Base-by-base conservation (phyloP, 35 echinoderm and acorn worm genomes). In the Apostichopus japonicus region DNA sequence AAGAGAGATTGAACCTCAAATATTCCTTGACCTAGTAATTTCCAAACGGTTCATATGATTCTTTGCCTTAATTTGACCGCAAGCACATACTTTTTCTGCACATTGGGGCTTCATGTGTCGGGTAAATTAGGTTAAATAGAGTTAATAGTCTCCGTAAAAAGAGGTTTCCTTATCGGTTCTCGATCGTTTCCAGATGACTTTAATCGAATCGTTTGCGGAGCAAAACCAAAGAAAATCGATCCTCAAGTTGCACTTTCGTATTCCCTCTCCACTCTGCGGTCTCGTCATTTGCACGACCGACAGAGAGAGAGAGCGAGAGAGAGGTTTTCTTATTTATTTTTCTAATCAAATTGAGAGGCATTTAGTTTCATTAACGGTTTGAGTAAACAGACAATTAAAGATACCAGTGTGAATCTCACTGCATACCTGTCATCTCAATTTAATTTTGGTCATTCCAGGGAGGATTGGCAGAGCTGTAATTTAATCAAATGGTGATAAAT, bases 311-410 rank as follows among this genome's bases (percentile, higher is more conserved):
- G 1, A 33, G 33, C 33, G 33, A 44, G 33, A 65, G 59, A 65
- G 62, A 65, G 62, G 10, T 65, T 55, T 7, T 82, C 54, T 27
- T 82, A 82, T 82, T 82, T 82, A 82, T 44, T 82, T 53, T 53
- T 53, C 79, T 82, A 82, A 82, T 82, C 79, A 54, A 53, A 82
- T 82, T 82, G 33, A 53, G 16, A 82, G 10, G 79, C 33, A 82
- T 82, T 82, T 55, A 54, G 79, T 54, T 82, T 33, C 51, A 53
- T 82, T 82, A 82, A 53, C 33, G 51, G 33, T 54, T 82, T 82
- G 51, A 82, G 53, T 54, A 82, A 82, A 53, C 79, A 82, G 27
- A 82, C 33, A 53, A 53, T 82, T 54, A 82, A 82, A 65, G 62
- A 65, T 10, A 55, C 79, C 27, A 82, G 79, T 82, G 79, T 82